Conservation (phyloP, 2,797 vertebrate species). For the Uromys caudimaculatus region DNA sequence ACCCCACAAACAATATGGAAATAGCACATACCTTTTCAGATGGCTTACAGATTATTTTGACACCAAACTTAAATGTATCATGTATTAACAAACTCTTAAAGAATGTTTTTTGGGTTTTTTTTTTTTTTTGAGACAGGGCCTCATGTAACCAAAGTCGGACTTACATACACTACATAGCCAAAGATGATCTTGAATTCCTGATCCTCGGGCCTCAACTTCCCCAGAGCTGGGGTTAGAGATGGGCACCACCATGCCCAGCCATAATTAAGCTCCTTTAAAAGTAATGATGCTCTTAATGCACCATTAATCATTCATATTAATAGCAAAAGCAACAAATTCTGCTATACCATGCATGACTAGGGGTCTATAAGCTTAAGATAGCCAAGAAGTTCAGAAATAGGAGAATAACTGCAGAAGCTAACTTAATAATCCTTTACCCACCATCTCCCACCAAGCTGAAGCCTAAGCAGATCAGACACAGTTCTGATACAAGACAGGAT, state of each 20-base stretch:
- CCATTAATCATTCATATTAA: slow-evolving; percentile 21
- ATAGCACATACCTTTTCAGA: background rate
- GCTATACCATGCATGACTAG: background rate
- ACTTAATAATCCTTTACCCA: slow-evolving; percentile 18
- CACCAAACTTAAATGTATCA: slow-evolving; percentile 18
- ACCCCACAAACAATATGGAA: slow-evolving; percentile 10
- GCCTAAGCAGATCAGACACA: background rate
- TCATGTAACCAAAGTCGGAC: background rate
- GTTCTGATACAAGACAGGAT: background rate
- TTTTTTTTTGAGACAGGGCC: background rate
- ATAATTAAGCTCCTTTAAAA: slow-evolving; percentile 12
- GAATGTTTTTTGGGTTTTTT: background rate
- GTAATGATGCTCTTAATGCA: background rate
- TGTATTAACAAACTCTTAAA: background rate
- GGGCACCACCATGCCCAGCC: background rate
- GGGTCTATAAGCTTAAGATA: background rate
- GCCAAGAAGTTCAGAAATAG: slow-evolving; percentile 20
- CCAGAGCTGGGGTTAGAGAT: background rate
- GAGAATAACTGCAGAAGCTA: background rate
- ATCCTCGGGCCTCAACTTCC: background rate
- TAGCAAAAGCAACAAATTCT: background rate
- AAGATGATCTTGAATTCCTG: background rate
- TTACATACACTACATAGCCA: background rate
- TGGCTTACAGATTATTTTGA: slow-evolving; percentile 33
- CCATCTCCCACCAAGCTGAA: slow-evolving; percentile 36